phyloP scores from a whole-genome alignment of 1,140 invertebrate genomes.

The Druon quercuslanigerum region DNA sequence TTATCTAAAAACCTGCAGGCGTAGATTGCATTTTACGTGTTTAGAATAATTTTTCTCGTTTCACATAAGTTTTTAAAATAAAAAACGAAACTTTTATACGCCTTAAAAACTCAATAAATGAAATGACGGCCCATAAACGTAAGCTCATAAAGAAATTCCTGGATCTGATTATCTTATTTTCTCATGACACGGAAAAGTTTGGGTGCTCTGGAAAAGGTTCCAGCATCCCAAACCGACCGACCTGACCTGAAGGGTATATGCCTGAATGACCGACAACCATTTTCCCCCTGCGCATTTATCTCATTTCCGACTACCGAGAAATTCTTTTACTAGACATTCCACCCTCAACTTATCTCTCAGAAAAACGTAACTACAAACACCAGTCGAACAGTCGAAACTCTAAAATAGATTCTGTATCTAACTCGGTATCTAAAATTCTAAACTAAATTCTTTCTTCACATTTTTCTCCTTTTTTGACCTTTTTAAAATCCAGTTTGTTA shows the following conservation, averaged over 20 bases:
- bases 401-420: too few species aligned
- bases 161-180: not conserved
- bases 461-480: too few species aligned
- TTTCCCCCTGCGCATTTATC: slow-evolving; percentile 11
- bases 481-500: too few species aligned
- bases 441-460: too few species aligned
- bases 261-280: slow-evolving; percentile 27
- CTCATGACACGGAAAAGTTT: slow-evolving; percentile 1
- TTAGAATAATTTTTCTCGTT: too few species aligned
- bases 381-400: not conserved
- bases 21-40: too few species aligned
- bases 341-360: not conserved
- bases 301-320: slow-evolving; percentile 14
- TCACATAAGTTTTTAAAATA: too few species aligned
- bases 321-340: slow-evolving; percentile 24
- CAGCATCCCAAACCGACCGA: slow-evolving; percentile 11
- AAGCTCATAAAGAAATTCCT: not conserved
- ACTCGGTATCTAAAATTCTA: too few species aligned
- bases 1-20: too few species aligned
- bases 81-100: too few species aligned
- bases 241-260: slow-evolving; percentile 18
- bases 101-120: too few species aligned
- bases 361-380: not conserved
- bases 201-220: too few species aligned
- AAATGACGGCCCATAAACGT: not conserved